These are phyloP conservation scores for Phaethon lepturus DNA, from an alignment of 2,113 vertebrate genomes.

Conservation along the genomic window DNA sequence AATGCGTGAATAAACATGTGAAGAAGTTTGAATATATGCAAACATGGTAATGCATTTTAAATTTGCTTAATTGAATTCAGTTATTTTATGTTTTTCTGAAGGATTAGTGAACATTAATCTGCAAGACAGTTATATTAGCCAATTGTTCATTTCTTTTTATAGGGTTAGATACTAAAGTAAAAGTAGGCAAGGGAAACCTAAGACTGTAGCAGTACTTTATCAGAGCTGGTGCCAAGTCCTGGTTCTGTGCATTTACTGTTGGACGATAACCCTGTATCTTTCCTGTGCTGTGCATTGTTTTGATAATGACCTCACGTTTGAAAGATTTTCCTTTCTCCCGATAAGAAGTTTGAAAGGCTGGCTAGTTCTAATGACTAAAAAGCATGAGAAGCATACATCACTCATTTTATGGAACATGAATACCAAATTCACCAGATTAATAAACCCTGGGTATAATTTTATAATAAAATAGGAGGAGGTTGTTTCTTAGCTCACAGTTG, in stretches of 20 bases:
- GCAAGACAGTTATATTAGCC: neutral
- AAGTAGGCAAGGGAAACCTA: neutral
- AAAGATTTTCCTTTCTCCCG: neutral
- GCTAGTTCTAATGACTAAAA: neutral
- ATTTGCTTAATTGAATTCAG: neutral
- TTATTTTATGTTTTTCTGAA: neutral
- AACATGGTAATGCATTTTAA: neutral
- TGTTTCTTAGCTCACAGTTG: neutral
- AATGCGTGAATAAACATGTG: neutral
- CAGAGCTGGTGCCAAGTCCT: neutral
- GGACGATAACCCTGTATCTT: fast-evolving
- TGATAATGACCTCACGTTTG: neutral
- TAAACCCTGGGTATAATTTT: neutral
- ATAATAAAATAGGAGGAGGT: neutral
- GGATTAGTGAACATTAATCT: neutral
- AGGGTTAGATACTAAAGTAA: neutral
- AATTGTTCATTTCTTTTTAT: neutral
- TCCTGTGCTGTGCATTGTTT: neutral
- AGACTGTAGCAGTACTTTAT: neutral
- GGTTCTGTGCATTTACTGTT: neutral
- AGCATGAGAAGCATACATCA: fast-evolving
- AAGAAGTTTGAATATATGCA: neutral
- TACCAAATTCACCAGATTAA: neutral
- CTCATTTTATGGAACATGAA: neutral
- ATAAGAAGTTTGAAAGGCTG: neutral